These are phyloP conservation scores for Panthera tigris DNA, from an alignment of 2,113 vertebrate genomes.

Conservation along the genomic window DNA sequence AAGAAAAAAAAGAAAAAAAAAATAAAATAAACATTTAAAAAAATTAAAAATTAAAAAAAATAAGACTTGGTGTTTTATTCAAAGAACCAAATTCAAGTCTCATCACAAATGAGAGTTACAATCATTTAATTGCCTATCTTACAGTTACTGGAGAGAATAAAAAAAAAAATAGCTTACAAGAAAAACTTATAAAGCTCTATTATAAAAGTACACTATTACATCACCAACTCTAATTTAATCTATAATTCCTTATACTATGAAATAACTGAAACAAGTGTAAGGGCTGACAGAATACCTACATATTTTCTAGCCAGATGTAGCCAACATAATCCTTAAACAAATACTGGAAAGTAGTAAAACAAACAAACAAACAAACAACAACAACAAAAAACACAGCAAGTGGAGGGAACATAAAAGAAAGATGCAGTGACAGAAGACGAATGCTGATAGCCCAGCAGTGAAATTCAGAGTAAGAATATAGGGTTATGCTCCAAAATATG, in stretches of 20 bases:
- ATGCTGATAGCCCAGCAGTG: neutral
- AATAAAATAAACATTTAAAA: too few species aligned
- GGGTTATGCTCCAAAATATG: neutral
- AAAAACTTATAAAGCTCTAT: neutral
- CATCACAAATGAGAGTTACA: neutral
- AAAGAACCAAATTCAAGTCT: neutral
- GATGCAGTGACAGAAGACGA: neutral
- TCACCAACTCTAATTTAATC: neutral
- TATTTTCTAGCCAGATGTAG: neutral
- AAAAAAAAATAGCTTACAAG: neutral
- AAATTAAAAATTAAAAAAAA: neutral
- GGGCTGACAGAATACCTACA: neutral
- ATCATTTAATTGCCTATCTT: neutral
- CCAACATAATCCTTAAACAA: slow-evolving; percentile 17
- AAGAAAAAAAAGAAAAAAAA: too few species aligned
- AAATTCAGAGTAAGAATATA: neutral
- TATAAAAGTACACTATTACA: slow-evolving; percentile 19
- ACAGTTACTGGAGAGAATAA: neutral
- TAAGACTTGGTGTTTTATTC: neutral
- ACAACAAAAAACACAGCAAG: neutral
- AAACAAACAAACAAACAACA: slow-evolving; percentile 19
- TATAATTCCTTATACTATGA: neutral
- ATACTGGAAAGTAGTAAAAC: neutral
- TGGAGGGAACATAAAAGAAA: neutral
- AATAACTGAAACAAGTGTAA: neutral